Evolutionary conservation across 2,888 invertebrate species (phyloP).

Genomic region (Eupithecia abbreviata): DNA sequence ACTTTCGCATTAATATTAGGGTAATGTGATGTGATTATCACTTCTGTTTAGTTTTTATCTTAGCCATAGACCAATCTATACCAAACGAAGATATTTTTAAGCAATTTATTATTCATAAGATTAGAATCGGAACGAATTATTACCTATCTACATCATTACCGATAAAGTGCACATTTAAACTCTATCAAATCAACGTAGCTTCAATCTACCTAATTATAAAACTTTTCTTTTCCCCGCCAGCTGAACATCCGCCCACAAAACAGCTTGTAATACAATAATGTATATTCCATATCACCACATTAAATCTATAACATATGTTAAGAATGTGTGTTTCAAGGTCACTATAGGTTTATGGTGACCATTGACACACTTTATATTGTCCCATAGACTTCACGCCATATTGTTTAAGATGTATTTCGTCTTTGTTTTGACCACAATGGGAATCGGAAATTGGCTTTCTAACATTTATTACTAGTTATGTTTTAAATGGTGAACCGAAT

Average conservation of each 20-base stretch:
- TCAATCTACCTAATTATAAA: neutral
- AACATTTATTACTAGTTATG: neutral
- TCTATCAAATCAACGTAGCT: neutral
- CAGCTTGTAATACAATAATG: constrained; percentile 11
- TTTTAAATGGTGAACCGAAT: neutral
- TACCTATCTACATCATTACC: too few species aligned
- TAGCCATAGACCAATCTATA: too few species aligned
- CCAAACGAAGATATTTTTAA: too few species aligned
- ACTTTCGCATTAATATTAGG: too few species aligned
- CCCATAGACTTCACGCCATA: constrained; percentile 16
- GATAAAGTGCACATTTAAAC: neutral
- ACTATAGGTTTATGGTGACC: constrained; percentile 26
- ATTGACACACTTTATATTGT: constrained; percentile 30
- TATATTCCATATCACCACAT: constrained; percentile 14
- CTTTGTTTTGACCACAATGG: constrained; percentile 12
- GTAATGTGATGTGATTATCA: too few species aligned
- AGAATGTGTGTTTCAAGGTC: constrained; percentile 25
- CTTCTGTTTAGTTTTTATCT: too few species aligned
- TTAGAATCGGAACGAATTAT: neutral
- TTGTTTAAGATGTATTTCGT: constrained; percentile 19
- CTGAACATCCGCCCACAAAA: neutral
- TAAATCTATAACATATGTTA: constrained; percentile 23
- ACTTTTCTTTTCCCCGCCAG: neutral
- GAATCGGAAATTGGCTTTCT: constrained; percentile 22
- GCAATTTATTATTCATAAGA: neutral